Evolutionary conservation across 2,113 vertebrate genomes (phyloP), one percentile per base, ranked within the genome.

Genomic region (Helogale parvula): DNA sequence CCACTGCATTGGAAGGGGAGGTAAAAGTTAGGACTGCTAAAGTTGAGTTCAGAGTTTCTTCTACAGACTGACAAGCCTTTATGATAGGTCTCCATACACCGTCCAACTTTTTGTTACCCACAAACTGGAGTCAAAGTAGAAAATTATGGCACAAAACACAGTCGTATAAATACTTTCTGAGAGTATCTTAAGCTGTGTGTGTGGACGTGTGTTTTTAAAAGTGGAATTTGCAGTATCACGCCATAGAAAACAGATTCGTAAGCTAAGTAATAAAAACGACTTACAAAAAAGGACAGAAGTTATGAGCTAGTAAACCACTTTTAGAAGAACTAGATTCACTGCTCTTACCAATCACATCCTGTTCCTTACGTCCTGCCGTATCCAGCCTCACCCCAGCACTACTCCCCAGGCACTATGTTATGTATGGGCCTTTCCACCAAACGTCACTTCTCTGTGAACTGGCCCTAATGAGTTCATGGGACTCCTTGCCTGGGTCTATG

Each of bases 221-320:
- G 7, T 63, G 15, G 35, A 87, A 94, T 85, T 69, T 65, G 35
- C 6, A 87, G 63, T 47, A 77, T 16, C 71, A 66, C 29, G 35
- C 4, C 45, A 89, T 10, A 93, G 81, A 47, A 79, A 54, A 85
- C 13, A 97, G 38, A 71, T 91, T 65, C 1, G 1, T 81, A 72
- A 91, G 25, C 60, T 91, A 96, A 85, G 27, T 88, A 47, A 85
- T 71, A 72, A 80, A 86, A 90, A 74, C 54, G 88, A 23, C 85
- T 88, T 63, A n/a, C 17, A 50, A 92, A 82, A 79, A 54, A 38
- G 50, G 82, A 66, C 31, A 66, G 88, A 77, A 50, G 31, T 84
- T 86, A 45, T 85, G 90, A 84, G 68, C 41, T 52, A 77, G 45
- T 76, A 65, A 90, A 77, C 66, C 45, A 35, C 82, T 74, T 89